Percentiles rank a stretch among this genome's conserved stretches.
These are phyloP conservation scores for Vanacampus margaritifer DNA, from an alignment of 2,113 vertebrate species.

Conservation along the genomic window DNA sequence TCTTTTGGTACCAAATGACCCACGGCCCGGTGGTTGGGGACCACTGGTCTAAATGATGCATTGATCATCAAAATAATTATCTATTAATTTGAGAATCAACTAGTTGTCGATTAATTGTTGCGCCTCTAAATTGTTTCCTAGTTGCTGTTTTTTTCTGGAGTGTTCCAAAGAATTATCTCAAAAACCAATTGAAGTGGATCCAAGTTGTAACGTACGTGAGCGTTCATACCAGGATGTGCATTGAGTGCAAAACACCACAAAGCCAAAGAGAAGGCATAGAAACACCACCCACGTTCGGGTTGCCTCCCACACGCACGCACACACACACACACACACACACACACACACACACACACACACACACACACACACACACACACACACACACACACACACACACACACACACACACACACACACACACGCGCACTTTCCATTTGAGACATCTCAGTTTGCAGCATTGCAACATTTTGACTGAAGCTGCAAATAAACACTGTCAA, in stretches of 20 bases:
- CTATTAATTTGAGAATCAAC: too few species aligned
- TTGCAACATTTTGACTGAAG: conserved; percentile 20
- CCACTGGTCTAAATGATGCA: too few species aligned
- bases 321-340: background rate
- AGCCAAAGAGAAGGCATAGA: conserved; percentile 46
- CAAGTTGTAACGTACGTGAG: background rate
- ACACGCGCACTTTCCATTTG: background rate
- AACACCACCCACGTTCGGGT: conserved; percentile 49
- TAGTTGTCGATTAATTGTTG: too few species aligned
- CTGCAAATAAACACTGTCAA: conserved; percentile 19
- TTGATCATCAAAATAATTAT: too few species aligned
- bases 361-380: too few species aligned
- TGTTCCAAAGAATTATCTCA: background rate
- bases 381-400: conserved; percentile 23
- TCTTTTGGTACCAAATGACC: too few species aligned
- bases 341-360: too few species aligned
- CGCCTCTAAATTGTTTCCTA: background rate
- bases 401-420: background rate
- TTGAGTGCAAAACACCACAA: conserved; percentile 22
- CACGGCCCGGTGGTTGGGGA: too few species aligned
- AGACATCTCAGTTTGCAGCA: conserved; percentile 20
- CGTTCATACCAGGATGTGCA: conserved; percentile 3
- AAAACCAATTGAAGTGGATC: background rate
- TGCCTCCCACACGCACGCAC: conserved; percentile 41
- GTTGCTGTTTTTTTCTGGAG: background rate